A percentile compares a stretch with the other conserved stretches of the same genome.
Conservation (phyloP, 2,113 vertebrate genomes). For the Etheostoma spectabile region DNA sequence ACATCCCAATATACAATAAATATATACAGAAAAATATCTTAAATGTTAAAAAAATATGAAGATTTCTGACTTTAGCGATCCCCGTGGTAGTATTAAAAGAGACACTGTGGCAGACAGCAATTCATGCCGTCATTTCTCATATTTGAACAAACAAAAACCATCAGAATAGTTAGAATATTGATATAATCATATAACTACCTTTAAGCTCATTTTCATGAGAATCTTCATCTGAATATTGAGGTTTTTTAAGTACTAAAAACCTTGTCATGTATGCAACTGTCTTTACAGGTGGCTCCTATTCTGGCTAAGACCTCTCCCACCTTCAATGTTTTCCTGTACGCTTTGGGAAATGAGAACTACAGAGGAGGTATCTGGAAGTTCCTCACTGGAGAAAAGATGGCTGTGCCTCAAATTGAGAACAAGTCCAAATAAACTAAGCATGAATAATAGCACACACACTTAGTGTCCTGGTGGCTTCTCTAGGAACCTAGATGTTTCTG, state of each 20-base stretch:
- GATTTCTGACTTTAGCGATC: background rate
- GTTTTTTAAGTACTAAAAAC: background rate
- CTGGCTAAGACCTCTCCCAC: conserved; percentile 92
- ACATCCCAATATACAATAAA: background rate
- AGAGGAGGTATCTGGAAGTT: conserved; percentile 92
- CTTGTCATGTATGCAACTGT: conserved; percentile 27
- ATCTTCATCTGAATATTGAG: background rate
- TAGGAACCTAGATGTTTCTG: conserved; percentile 56
- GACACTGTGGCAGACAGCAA: too few species aligned
- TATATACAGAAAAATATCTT: background rate
- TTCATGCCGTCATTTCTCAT: background rate
- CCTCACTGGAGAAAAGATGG: conserved; percentile 89
- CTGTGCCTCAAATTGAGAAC: conserved; percentile 87
- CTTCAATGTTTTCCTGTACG: conserved; percentile 90
- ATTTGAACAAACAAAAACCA: background rate
- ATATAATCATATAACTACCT: background rate
- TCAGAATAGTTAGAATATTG: background rate
- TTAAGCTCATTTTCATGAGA: background rate
- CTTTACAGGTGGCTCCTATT: conserved; percentile 91
- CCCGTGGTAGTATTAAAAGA: background rate
- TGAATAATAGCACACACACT: conserved; percentile 54
- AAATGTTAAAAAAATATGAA: background rate
- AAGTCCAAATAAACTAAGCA: conserved; percentile 88
- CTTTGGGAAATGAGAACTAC: conserved; percentile 91
- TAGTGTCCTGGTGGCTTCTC: conserved; percentile 72